Evolutionary conservation across 2,888 invertebrate genomes (phyloP), one percentile per base, ranked within the genome.

Genomic region (Lampropteryx suffumata): DNA sequence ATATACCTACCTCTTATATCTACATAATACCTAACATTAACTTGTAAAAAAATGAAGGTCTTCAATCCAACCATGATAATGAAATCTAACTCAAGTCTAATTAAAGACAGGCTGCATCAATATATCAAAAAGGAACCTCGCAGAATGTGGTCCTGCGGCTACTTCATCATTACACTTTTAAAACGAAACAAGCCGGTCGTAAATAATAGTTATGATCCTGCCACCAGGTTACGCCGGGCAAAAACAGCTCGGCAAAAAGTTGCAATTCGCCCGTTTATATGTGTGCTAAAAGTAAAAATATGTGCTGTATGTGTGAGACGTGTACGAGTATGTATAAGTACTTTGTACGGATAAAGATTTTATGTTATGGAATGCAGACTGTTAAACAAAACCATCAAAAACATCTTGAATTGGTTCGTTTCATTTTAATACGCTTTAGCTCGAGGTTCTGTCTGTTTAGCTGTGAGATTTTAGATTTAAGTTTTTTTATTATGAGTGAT

Each of bases 171-270:
- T 79, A 75, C 71, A 79, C 73, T 73, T 81, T 82, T 79, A 72
- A 82, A 82, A 80, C 69, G 83, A 81, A 81, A 79, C 77, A 79
- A 81, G 79, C 75, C 67, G 69, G 69, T 71, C 77, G 78, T 84
- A 82, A 82, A 82, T 76, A 78, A 79, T 82, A 79, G 82, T 84
- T 79, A 79, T 75, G 78, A 75, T 69, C 66, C 71, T 59, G 82
- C 81, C 76, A 76, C 82, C 77, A 73, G 55, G 79, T 80, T 83
- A 83, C 82, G 82, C 81, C 69, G 74, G 63, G 67, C 73, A 73
- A 74, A 75, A 71, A 69, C 60, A 51, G 47, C 35, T 41, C 28
- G 49, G 67, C 71, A 78, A 76, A 76, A 79, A 76, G 67, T 73
- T 64, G 67, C 52, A 49, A 48, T 43, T 17, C 26, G 27, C 28